Evolutionary conservation across 2,113 vertebrate species (phyloP).

Genomic region (Macaca mulatta): DNA sequence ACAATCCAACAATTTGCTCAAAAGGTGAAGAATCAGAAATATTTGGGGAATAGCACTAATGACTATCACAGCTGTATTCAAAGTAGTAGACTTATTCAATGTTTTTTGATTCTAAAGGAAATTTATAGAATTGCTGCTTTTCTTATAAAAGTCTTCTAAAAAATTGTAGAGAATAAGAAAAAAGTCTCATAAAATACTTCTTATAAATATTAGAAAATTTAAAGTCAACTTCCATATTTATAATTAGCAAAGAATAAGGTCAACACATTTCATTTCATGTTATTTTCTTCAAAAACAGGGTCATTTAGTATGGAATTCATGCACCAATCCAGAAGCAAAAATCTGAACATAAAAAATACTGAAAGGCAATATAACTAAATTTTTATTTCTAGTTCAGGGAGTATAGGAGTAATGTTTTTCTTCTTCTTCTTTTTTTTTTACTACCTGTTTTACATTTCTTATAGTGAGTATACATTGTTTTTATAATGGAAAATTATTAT

Average conservation of each 20-base stretch:
- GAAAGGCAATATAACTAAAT: background rate
- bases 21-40: background rate
- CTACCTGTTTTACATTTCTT: background rate
- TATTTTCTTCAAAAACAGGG: background rate
- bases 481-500: background rate
- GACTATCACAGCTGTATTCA: background rate
- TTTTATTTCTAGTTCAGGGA: background rate
- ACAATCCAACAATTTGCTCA: background rate
- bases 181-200: background rate
- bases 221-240: background rate
- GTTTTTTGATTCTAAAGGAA: slow-evolving; percentile 25
- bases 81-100: background rate
- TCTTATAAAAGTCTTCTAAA: background rate
- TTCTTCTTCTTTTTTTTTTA: background rate
- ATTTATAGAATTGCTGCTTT: background rate
- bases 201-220: background rate
- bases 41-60: background rate
- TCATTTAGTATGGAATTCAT: background rate
- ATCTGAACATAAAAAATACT: background rate
- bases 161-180: background rate
- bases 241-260: background rate
- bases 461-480: background rate
- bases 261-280: background rate
- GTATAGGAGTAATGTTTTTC: background rate
- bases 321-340: background rate